phyloP scores from a whole-genome alignment of 2,888 invertebrate species.

The Cephus pygmeus region DNA sequence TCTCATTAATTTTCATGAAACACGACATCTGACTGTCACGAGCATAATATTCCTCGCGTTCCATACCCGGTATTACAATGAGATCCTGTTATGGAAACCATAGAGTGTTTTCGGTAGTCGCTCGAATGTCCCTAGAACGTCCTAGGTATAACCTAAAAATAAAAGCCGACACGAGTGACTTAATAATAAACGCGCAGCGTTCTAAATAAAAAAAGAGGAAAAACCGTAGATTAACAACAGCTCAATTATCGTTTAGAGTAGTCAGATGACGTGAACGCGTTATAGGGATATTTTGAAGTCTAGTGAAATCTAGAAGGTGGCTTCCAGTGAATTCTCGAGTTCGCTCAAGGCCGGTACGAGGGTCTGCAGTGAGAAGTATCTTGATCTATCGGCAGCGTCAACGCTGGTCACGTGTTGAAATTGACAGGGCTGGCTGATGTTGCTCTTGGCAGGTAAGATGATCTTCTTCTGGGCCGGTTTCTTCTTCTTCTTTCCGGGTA shows the following conservation, averaged over 20 bases:
- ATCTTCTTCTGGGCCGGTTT: conserved; percentile 69
- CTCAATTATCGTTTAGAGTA: neutral
- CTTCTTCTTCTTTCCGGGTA: conserved; percentile 74
- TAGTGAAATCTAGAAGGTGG: conserved; percentile 42
- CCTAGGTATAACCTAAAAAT: neutral
- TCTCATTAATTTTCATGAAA: neutral
- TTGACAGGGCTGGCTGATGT: conserved; percentile 86
- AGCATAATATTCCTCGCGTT: neutral
- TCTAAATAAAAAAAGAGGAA: neutral
- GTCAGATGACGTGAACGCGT: neutral
- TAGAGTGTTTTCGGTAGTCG: neutral
- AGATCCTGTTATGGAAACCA: neutral
- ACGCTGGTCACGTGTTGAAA: conserved; percentile 87
- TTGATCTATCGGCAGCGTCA: conserved; percentile 74
- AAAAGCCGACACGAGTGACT: neutral
- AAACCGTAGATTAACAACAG: neutral
- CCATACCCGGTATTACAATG: neutral
- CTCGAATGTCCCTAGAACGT: neutral
- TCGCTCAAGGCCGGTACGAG: conserved; percentile 67
- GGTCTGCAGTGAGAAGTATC: conserved; percentile 77
- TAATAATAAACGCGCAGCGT: neutral
- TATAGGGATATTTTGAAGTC: neutral
- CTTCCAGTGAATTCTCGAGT: conserved; percentile 46
- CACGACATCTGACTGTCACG: neutral
- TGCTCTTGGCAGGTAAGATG: conserved; percentile 79